Conservation (phyloP, 2,113 vertebrate genomes). For the Salvelinus fontinalis region DNA sequence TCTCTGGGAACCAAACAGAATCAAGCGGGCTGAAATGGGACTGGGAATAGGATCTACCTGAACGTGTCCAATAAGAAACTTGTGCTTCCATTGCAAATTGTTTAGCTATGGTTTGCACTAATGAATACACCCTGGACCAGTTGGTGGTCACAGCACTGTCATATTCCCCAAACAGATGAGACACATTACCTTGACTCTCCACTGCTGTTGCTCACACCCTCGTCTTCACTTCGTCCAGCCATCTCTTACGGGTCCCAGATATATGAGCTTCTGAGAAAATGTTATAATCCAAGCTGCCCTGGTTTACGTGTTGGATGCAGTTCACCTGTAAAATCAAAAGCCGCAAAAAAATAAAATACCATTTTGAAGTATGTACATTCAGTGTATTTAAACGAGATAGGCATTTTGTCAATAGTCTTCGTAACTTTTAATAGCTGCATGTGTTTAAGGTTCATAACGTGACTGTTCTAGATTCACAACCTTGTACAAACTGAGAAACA, state of each 20-base stretch:
- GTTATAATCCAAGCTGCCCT: conserved; percentile 18
- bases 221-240: conserved; percentile 96
- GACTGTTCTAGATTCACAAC: no score
- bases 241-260: conserved; percentile 71
- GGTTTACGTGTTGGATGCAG: not conserved
- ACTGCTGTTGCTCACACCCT: conserved; percentile 92
- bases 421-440: no score
- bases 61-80: no score
- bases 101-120: not conserved
- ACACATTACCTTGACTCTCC: conserved; percentile 90
- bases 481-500: no score
- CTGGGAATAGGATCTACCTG: no score
- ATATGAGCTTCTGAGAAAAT: conserved; percentile 36
- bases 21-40: no score
- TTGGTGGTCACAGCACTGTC: not conserved
- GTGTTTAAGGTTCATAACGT: no score
- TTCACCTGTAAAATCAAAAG: conserved; percentile 30
- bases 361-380: not conserved
- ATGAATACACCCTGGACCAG: not conserved
- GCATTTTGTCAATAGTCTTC: no score
- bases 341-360: not conserved
- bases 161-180: not conserved
- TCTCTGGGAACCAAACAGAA: no score
- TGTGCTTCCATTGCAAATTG: no score
- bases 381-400: no score